Evolutionary conservation across 2,797 vertebrate genomes (phyloP).

Genomic region (Numenius phaeopus): DNA sequence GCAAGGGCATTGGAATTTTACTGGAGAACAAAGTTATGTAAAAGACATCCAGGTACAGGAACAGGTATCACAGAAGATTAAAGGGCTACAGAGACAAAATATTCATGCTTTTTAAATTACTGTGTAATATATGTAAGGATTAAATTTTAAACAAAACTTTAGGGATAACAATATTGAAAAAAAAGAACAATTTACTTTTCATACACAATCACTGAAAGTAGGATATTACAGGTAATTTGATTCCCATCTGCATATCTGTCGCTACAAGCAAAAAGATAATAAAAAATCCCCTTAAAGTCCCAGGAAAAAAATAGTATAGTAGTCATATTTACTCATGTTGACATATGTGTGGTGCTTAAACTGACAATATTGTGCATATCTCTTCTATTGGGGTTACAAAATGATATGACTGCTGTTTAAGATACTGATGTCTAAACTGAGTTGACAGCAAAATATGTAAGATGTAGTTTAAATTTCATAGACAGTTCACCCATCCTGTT

Average conservation of each 20-base stretch:
- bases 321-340: background rate
- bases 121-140: background rate
- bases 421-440: background rate
- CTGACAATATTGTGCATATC: background rate
- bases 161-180: background rate
- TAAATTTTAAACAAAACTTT: background rate
- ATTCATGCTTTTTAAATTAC: background rate
- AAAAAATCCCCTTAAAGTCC: background rate
- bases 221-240: background rate
- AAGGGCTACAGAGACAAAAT: background rate
- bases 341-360: background rate
- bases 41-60: slow-evolving; percentile 30
- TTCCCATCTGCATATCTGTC: background rate
- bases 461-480: background rate
- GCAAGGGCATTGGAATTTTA: slow-evolving; percentile 74
- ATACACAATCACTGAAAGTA: background rate
- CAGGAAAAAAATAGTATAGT: background rate
- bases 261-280: background rate
- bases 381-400: background rate
- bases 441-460: background rate
- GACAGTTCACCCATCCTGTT: background rate
- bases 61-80: background rate
- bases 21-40: slow-evolving; percentile 64
- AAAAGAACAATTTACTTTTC: background rate
- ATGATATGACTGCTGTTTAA: background rate